Evolutionary conservation across 2,797 vertebrate genomes (phyloP), one percentile per base, ranked within the genome.

Genomic region (Lacerta agilis): DNA sequence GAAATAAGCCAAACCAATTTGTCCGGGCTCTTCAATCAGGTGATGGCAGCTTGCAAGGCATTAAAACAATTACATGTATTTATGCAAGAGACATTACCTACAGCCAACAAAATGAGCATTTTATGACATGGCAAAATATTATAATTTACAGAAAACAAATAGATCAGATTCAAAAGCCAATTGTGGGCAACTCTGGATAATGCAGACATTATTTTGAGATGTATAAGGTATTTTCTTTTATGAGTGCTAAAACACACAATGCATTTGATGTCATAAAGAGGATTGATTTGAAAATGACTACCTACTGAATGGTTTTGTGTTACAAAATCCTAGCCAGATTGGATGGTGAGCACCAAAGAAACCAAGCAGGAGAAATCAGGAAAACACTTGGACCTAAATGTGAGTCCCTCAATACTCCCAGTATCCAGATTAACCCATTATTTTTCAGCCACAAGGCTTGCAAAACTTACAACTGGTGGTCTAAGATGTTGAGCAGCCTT

Each of bases 1-100:
- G 80, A 84, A 20, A 1, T 76, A 91, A 94, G 83, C 85, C 81
- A 92, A 94, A 91, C 69, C 58, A 92, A 84, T 94, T 94, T 94
- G 86, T 90, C 79, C 43, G 69, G 43, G 71, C 87, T 90, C 79
- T 92, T 92, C 87, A 83, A 45, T 49, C 75, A 91, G 79, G 76
- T 83, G 64, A 81, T 0, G 0, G 80, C 86, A 78, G 77, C 36
- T 95, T 88, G 81, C 1, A 41, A 71, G 78, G 33, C 41, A 78
- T 79, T 91, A 85, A 78, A 82, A 79, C 36, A 90, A 76, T 92
- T 90, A 78, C 7, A 43, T 81, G 9, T 66, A 10, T 86, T 87
- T 85, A 79, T 88, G 11, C 27, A 80, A 15, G 0, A 3, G 5
- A 27, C 8, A 15, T 92, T 92, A 92, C 61, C 25, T 91, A 77